Base-by-base conservation (phyloP, 2,888 invertebrate genomes). In the Drosophila setosimentum region DNA sequence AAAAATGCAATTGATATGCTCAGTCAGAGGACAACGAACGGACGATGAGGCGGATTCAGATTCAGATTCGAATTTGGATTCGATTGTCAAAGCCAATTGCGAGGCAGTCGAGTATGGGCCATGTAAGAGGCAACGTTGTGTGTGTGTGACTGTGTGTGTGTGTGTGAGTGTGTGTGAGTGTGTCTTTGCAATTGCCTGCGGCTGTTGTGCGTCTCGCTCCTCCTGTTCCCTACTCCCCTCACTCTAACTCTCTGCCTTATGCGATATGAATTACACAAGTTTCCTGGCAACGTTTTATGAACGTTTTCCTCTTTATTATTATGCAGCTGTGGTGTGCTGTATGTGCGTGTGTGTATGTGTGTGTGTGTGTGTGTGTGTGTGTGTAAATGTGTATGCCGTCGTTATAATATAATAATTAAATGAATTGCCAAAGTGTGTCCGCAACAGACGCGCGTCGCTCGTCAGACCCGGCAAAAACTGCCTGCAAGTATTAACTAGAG, bases 341-440 rank as follows among this genome's bases (percentile, higher is more conserved):
- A 3, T 3, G 33, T 13, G 8, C 11, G 32, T 29, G 33, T 53
- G 32, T 54, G 60, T 40, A 48, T 60, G n/a, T 30, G 40, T 30
- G 54, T 59, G 18, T 60, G 29, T 51, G 32, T 53, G 54, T 33
- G 48, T 59, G 27, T 58, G 32, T 51, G 50, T 51, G 58, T 63
- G 48, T 60, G 55, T 70, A 62, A 55, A 32, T 70, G 64, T 83
- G 45, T 45, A 21, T 53, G 61, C 54, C 16, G 64, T 68, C 72
- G 63, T 80, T 82, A 83, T 90, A 86, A 87, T 82, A 91, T 88
- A 82, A 91, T 90, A 92, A 91, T 91, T 91, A 92, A 92, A 90
- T 79, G 90, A 91, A 90, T 91, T 90, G 89, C 87, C 86, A 88
- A 91, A 86, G 90, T 89, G 89, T 91, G 88, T 87, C 90, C 83